Evolutionary conservation across 2,888 invertebrate genomes (phyloP), one percentile per base, ranked within the genome.

Genomic region (Agrilus mali): DNA sequence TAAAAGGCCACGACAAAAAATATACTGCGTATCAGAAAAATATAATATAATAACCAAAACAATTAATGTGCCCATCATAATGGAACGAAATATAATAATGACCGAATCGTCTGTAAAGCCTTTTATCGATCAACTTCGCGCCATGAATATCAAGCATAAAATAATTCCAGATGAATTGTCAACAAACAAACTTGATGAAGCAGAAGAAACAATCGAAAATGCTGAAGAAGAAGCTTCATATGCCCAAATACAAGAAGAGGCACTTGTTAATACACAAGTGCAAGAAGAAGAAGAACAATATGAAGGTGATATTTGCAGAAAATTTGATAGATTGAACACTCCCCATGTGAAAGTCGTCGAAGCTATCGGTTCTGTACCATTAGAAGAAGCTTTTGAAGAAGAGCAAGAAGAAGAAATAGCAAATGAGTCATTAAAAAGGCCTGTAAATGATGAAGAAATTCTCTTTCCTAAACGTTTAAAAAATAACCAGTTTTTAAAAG

Each of bases 21-120:
- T 46, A 2, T 48, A 44, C 41, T 46, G 46, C 36, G 17, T 48
- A 8, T 41, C 42, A 14, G 44, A 46, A 39, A 31, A 38, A 22
- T 34, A 43, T 33, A 14, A 32, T 17, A 12, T 27, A 3, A 41
- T 48, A 7, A 6, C 43, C 12, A 48, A 46, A 33, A 40, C 43
- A 16, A 43, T 46, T 17, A 43, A 43, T 13, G 34, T 48, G 10
- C 48, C 48, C 2, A 32, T 38, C 4, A 16, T 47, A 4, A 47
- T 43, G 1, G 45, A 39, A 32, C 38, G 38, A 20, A 34, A 41
- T 33, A 40, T 49, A 22, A 36, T 49, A 27, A 33, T 47, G 27
- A 42, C 46, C 4, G 46, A 47, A 41, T 38, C 43, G 17, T 22
- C 43, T 5, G 33, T 49, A 16, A 12, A 33, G 4, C 41, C 46